Conservation (phyloP, 2,888 invertebrate genomes). For the Chalcis sispes region DNA sequence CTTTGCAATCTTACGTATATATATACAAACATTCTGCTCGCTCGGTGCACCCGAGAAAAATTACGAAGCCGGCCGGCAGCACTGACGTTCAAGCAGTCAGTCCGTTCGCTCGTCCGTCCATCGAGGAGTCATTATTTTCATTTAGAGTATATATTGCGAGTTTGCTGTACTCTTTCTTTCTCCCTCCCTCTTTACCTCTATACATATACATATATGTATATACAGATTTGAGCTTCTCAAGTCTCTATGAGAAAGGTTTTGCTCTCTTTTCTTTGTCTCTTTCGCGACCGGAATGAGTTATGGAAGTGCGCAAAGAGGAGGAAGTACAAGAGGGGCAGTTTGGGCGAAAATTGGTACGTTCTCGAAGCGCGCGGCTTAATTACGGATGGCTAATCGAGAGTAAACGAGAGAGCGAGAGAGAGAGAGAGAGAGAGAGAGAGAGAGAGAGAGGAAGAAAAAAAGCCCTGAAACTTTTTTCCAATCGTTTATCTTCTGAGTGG, state of each 20-base stretch:
- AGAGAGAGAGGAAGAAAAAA: too few relatives aligned
- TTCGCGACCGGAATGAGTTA: constrained; percentile 38
- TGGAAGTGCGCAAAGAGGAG: constrained; percentile 7
- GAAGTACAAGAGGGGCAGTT: constrained; percentile 31
- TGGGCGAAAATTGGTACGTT: constrained; percentile 48
- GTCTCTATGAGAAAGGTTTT: too few relatives aligned
- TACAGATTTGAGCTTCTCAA: not conserved
- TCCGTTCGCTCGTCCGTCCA: constrained; percentile 32
- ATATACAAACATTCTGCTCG: not conserved
- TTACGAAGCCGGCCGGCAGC: constrained; percentile 33
- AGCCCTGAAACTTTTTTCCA: constrained; percentile 31
- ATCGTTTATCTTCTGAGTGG: constrained; percentile 19
- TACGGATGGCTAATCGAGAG: constrained; percentile 52
- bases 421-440: too few relatives aligned
- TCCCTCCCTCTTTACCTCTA: not conserved
- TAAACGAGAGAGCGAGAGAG: too few relatives aligned
- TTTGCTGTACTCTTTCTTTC: constrained; percentile 18
- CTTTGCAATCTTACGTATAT: constrained; percentile 35
- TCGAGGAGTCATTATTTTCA: constrained; percentile 57
- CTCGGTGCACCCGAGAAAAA: constrained; percentile 24
- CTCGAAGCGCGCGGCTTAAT: constrained; percentile 47
- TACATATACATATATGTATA: too few relatives aligned
- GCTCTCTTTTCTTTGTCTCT: not conserved
- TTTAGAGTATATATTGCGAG: constrained; percentile 29
- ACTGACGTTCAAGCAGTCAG: not conserved